These are phyloP conservation scores for Labeo calbasu DNA, from an alignment of 2,797 vertebrate genomes.

Conservation along the genomic window DNA sequence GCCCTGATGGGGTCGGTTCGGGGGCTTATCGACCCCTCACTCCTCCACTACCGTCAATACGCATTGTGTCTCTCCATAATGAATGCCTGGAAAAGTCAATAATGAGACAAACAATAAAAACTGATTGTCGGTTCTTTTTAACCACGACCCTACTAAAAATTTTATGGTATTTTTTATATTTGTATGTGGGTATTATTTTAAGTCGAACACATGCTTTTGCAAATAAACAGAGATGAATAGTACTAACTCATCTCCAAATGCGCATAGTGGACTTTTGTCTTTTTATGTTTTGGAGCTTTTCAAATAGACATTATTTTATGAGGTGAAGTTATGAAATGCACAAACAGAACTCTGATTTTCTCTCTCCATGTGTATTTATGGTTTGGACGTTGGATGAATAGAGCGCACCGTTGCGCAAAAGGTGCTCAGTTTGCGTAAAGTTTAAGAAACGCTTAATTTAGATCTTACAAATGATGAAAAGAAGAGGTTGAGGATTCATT, in stretches of 20 bases:
- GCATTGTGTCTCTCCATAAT: constrained; percentile 65
- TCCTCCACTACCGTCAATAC: constrained; percentile 49
- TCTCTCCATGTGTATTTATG: background rate
- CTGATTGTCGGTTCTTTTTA: constrained; percentile 52
- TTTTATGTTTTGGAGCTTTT: background rate
- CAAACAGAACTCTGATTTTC: background rate
- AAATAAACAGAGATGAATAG: background rate
- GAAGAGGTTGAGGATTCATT: background rate
- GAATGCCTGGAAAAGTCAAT: constrained; percentile 65
- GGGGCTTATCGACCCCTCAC: constrained; percentile 65
- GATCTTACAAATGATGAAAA: background rate
- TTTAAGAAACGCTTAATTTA: background rate
- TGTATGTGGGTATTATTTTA: background rate
- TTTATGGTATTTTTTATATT: background rate
- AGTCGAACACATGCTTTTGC: background rate
- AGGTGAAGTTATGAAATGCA: background rate
- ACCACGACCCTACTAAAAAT: constrained; percentile 23
- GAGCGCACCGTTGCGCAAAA: constrained; percentile 17
- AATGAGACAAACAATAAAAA: constrained; percentile 61
- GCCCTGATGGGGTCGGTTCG: constrained; percentile 64
- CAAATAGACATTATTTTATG: background rate
- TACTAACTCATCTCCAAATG: background rate
- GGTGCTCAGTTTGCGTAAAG: background rate
- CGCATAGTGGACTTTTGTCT: background rate
- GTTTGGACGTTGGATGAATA: background rate